These are phyloP conservation scores for Cheumatopsyche charites DNA, from an alignment of 1,140 invertebrate genomes.

Conservation along the genomic window DNA sequence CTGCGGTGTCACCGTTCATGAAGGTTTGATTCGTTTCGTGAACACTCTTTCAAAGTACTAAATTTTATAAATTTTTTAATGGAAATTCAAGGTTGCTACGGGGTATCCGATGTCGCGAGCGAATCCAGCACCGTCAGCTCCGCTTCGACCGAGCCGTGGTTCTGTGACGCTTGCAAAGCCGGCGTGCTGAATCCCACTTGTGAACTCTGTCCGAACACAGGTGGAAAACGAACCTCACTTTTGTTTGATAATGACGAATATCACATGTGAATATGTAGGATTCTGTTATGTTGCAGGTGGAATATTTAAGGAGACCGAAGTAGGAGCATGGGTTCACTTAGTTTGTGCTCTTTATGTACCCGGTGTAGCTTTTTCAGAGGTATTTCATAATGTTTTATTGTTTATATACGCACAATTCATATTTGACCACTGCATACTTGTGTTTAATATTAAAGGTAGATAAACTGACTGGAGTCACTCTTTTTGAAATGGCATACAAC, in stretches of 20 bases:
- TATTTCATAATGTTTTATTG: slow-evolving; percentile 44
- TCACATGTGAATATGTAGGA: too few relatives aligned
- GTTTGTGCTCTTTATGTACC: slow-evolving; percentile 96
- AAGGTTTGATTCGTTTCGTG: slow-evolving; percentile 68
- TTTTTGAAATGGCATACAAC: slow-evolving; percentile 95
- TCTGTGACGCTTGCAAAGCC: slow-evolving; percentile 97
- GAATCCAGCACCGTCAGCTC: slow-evolving; percentile 89
- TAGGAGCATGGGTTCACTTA: slow-evolving; percentile 96
- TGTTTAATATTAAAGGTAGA: slow-evolving; percentile 69
- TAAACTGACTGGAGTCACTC: slow-evolving; percentile 80
- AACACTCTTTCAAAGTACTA: background rate
- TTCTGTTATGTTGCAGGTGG: slow-evolving; percentile 67
- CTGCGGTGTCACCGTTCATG: slow-evolving; percentile 94
- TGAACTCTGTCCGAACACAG: slow-evolving; percentile 85
- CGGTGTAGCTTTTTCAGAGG: slow-evolving; percentile 95
- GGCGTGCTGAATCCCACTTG: slow-evolving; percentile 84
- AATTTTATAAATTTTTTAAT: too few relatives aligned
- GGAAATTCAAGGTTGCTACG: slow-evolving; percentile 83
- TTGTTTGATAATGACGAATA: background rate
- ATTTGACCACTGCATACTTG: too few relatives aligned
- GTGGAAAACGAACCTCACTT: slow-evolving; percentile 61
- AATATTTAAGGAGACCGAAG: slow-evolving; percentile 96
- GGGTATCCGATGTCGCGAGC: slow-evolving; percentile 91
- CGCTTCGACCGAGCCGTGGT: slow-evolving; percentile 96
- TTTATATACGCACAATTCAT: background rate